Percentiles rank a stretch among this genome's conserved stretches.
Conservation (phyloP, 1,140 invertebrate genomes). For the Calliopsis andreniformis region DNA sequence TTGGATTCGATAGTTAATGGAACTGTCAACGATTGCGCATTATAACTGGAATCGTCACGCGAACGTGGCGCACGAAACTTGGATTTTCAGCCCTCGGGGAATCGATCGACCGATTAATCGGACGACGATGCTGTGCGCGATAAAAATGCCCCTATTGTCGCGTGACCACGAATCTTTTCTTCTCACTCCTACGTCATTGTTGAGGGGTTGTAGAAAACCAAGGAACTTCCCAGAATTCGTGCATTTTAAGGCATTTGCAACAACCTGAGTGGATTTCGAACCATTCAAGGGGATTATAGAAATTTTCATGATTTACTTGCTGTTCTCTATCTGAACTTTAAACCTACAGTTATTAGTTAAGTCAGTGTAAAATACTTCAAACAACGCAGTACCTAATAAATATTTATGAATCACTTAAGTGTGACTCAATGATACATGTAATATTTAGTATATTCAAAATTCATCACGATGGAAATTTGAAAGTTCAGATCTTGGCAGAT, state of each 20-base stretch:
- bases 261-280: constrained; percentile 43
- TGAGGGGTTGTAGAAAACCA: constrained; percentile 19
- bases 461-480: no score
- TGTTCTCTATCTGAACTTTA: no score
- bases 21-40: constrained; percentile 54
- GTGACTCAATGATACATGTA: no score
- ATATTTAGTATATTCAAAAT: no score
- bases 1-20: constrained; percentile 42
- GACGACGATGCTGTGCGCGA: constrained; percentile 8
- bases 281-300: no score
- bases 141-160: constrained; percentile 48
- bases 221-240: constrained; percentile 71
- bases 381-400: no score
- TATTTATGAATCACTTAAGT: no score
- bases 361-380: no score
- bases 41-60: constrained; percentile 53
- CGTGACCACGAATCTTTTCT: constrained; percentile 38
- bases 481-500: no score
- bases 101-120: constrained; percentile 47
- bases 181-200: constrained; percentile 24
- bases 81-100: constrained; percentile 10
- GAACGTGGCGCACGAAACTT: not conserved
- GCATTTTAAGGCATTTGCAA: constrained; percentile 64
- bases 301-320: no score
- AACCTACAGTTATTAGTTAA: no score